Evolutionary conservation across 2,797 vertebrate genomes (phyloP).

Genomic region (Loriculus beryllinus): DNA sequence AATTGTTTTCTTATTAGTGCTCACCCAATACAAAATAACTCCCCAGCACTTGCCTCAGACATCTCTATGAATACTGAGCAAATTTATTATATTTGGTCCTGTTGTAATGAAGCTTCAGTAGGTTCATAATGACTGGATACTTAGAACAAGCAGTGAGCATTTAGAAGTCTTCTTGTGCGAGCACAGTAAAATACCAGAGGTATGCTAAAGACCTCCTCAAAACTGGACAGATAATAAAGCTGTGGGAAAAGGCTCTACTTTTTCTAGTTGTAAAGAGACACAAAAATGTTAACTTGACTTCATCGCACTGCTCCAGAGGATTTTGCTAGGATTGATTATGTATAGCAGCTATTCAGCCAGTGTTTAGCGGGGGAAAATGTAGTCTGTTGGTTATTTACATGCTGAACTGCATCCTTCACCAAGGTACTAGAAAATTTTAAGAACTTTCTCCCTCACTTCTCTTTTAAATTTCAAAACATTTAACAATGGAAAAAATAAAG

Average conservation of each 20-base stretch:
- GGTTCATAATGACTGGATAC: background rate
- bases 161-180: background rate
- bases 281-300: background rate
- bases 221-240: background rate
- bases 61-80: background rate
- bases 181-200: background rate
- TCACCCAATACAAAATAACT: slow-evolving; percentile 2
- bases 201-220: background rate
- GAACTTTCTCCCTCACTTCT: background rate
- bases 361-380: background rate
- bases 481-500: background rate
- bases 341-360: background rate
- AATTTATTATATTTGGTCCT: background rate
- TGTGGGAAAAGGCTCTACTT: background rate
- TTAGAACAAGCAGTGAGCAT: background rate
- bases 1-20: slow-evolving; percentile 14
- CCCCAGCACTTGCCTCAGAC: background rate
- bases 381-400: background rate
- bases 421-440: background rate
- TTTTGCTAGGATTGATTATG: background rate
- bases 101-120: background rate
- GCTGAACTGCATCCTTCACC: background rate
- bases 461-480: background rate
- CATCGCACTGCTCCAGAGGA: fast-evolving
- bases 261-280: background rate